A percentile compares a stretch with the other conserved stretches of the same genome.
Evolutionary conservation across 2,113 vertebrate species (phyloP).

Genomic region (Corythaixoides concolor): DNA sequence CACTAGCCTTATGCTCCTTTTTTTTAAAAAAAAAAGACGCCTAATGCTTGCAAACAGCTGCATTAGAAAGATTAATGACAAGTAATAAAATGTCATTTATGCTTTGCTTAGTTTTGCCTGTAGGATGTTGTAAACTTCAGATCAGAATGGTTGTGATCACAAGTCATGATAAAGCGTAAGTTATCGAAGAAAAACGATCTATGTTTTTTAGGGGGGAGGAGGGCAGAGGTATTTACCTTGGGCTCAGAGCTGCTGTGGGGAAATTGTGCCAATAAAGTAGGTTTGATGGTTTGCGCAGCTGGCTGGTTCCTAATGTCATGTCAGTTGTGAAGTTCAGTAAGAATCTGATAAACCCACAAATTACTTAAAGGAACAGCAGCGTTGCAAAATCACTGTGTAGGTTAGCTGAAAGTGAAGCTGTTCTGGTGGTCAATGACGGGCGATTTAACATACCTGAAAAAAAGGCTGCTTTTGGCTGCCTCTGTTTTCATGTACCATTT

Average conservation of each 20-base stretch:
- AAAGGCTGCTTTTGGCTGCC: background rate
- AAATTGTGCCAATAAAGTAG: background rate
- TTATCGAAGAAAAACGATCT: background rate
- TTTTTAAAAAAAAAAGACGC: background rate
- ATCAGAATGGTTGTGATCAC: background rate
- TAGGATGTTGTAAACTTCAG: background rate
- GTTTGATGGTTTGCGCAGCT: background rate
- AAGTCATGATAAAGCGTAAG: background rate
- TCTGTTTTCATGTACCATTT: background rate
- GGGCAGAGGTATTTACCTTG: background rate
- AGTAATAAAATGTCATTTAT: background rate
- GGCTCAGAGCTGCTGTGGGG: background rate
- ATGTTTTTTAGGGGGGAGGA: background rate
- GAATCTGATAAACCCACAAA: background rate
- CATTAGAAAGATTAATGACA: background rate
- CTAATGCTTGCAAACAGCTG: background rate
- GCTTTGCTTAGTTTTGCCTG: background rate
- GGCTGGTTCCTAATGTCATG: background rate
- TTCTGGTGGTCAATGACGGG: background rate
- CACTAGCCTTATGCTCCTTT: background rate
- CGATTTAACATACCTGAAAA: background rate
- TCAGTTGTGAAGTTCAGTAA: background rate
- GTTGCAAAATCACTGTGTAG: background rate
- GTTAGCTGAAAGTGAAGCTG: background rate
- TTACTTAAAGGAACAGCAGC: background rate